phyloP scores from a whole-genome alignment of 2,113 vertebrate genomes.

The Gallinago media region DNA sequence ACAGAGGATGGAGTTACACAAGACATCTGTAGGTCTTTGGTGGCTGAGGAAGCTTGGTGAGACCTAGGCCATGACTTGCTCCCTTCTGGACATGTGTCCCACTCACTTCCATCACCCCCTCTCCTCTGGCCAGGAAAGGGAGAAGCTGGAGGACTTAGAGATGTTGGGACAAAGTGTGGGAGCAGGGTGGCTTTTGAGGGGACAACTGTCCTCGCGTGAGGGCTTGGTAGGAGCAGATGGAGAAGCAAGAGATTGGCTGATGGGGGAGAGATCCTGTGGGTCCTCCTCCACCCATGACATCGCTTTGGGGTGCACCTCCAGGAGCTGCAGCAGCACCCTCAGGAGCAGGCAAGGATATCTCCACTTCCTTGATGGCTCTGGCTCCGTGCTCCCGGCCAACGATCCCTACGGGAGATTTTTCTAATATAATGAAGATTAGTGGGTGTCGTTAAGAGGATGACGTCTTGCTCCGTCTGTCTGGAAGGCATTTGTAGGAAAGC shows the following conservation, averaged over 20 bases:
- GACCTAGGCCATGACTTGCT: neutral
- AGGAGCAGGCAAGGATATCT: neutral
- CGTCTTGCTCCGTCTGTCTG: neutral
- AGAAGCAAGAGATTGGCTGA: neutral
- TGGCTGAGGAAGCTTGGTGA: neutral
- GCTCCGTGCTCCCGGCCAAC: fast-evolving
- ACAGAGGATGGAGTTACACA: neutral
- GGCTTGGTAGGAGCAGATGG: neutral
- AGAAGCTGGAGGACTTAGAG: neutral
- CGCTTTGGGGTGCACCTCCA: neutral
- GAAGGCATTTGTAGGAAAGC: neutral
- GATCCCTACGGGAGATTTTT: neutral
- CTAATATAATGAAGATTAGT: neutral
- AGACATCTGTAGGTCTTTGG: neutral
- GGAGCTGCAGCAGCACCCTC: neutral
- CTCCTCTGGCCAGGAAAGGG: neutral
- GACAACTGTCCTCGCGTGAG: fast-evolving
- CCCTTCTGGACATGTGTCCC: neutral
- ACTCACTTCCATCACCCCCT: neutral
- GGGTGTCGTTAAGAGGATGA: neutral
- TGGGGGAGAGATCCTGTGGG: neutral
- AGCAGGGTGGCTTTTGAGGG: neutral
- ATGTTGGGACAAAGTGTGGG: neutral
- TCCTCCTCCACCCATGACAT: neutral
- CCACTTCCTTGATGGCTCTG: fast-evolving